These are phyloP conservation scores for Paramormyrops kingsleyae DNA, from an alignment of 2,113 vertebrate species.

Conservation along the genomic window DNA sequence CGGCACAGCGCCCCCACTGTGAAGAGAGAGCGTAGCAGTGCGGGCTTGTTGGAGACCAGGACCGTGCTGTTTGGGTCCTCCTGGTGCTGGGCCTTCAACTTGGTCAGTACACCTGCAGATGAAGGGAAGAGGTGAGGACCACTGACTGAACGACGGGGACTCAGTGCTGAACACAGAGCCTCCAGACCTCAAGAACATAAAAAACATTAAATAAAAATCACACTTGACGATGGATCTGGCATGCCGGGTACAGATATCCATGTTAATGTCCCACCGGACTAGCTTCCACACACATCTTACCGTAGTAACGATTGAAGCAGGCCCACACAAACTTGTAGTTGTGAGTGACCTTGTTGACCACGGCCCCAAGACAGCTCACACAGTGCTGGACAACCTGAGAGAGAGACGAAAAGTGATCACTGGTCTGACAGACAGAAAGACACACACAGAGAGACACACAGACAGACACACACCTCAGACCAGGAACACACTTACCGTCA, in stretches of 20 bases:
- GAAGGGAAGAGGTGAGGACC: not conserved
- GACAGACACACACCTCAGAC: not conserved
- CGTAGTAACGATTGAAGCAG: slow-evolving; percentile 95
- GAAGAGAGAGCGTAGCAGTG: slow-evolving; percentile 91
- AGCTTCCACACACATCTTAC: slow-evolving; percentile 55
- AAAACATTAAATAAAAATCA: not conserved
- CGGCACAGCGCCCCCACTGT: slow-evolving; percentile 90
- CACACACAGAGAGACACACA: too few relatives aligned
- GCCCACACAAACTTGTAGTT: slow-evolving; percentile 98
- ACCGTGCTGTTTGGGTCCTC: slow-evolving; percentile 87
- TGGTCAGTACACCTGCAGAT: slow-evolving; percentile 80
- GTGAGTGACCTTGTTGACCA: slow-evolving; percentile 96
- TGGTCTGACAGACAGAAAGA: too few relatives aligned
- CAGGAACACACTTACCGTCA: slow-evolving; percentile 72
- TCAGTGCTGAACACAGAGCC: not conserved
- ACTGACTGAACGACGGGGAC: not conserved
- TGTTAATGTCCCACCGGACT: not conserved
- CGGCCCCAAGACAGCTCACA: slow-evolving; percentile 94
- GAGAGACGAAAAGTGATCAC: not conserved
- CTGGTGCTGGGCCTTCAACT: slow-evolving; percentile 89
- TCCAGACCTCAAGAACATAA: not conserved
- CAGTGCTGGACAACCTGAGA: slow-evolving; percentile 93
- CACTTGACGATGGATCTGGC: not conserved
- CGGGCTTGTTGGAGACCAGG: slow-evolving; percentile 84
- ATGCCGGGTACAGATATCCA: not conserved